phyloP scores from a whole-genome alignment of 2,113 vertebrate genomes.

The Oxygymnocypris stewartii region DNA sequence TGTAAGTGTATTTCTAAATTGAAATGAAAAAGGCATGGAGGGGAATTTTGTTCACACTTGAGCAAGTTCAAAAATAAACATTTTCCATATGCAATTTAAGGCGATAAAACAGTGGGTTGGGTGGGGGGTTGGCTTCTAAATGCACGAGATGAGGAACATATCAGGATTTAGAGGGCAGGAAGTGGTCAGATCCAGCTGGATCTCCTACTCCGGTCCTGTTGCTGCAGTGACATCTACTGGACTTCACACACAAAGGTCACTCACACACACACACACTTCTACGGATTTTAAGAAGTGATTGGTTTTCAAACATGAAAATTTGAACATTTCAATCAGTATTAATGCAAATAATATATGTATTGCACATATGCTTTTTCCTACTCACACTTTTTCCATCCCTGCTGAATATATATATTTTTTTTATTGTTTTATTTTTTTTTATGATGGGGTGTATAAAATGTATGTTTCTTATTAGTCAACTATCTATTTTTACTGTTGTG shows the following conservation, averaged over 20 bases:
- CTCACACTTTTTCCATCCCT: neutral
- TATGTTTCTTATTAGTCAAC: neutral
- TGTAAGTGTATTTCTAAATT: slow-evolving; percentile 20
- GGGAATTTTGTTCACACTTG: slow-evolving; percentile 29
- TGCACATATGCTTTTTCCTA: neutral
- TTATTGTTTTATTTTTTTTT: too few species aligned
- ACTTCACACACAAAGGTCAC: slow-evolving; percentile 51
- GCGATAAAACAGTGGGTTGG: neutral
- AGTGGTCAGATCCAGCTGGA: slow-evolving; percentile 65
- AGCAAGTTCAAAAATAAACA: slow-evolving; percentile 29
- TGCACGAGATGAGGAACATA: neutral
- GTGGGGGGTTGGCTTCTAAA: neutral
- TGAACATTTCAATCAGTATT: neutral
- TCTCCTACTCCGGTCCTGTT: slow-evolving; percentile 59
- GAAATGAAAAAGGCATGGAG: slow-evolving; percentile 32
- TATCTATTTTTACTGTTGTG: neutral
- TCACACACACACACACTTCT: neutral
- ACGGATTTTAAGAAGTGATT: neutral
- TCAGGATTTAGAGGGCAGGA: neutral
- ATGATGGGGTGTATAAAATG: neutral
- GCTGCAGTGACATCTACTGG: slow-evolving; percentile 79
- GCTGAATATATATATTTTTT: too few species aligned
- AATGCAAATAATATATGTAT: neutral
- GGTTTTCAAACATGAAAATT: neutral
- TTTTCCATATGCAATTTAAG: slow-evolving; percentile 22